Conservation (phyloP, 2,888 invertebrate species). For the Drosophila setosimentum region DNA sequence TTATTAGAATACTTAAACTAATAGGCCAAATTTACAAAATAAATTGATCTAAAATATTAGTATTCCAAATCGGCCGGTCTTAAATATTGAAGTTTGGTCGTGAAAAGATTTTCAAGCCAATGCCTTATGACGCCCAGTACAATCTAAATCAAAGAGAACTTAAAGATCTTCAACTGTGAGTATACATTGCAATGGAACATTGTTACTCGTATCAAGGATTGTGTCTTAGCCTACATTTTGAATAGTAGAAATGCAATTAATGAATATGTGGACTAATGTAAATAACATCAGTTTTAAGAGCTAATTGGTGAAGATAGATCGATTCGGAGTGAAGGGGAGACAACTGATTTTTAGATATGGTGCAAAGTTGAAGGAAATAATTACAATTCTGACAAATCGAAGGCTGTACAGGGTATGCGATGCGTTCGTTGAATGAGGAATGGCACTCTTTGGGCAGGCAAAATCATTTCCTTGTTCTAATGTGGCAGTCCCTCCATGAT, state of each 20-base stretch:
- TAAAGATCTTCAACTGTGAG: no score
- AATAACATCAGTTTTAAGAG: not conserved
- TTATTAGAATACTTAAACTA: not conserved
- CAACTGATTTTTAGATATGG: not conserved
- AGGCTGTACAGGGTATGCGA: not conserved
- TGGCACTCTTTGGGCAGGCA: not conserved
- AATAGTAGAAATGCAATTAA: no score
- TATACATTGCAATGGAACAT: no score
- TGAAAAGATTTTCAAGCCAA: not conserved
- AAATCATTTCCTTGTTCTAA: slow-evolving; percentile 16
- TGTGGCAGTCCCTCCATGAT: not conserved
- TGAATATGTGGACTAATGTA: no score
- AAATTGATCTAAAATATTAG: not conserved
- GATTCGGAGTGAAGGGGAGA: not conserved
- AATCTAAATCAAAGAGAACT: no score
- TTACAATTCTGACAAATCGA: not conserved
- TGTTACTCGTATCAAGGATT: no score
- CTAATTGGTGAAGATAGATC: not conserved
- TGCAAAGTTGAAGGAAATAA: not conserved
- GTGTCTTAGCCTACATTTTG: no score
- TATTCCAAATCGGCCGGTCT: not conserved
- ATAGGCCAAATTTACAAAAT: not conserved
- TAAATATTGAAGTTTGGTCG: no score
- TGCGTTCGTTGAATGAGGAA: not conserved
- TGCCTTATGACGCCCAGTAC: no score